A percentile compares a stretch with the other conserved stretches of the same genome.
Evolutionary conservation across 2,888 invertebrate species (phyloP).

Genomic region (Deilephila elpenor): DNA sequence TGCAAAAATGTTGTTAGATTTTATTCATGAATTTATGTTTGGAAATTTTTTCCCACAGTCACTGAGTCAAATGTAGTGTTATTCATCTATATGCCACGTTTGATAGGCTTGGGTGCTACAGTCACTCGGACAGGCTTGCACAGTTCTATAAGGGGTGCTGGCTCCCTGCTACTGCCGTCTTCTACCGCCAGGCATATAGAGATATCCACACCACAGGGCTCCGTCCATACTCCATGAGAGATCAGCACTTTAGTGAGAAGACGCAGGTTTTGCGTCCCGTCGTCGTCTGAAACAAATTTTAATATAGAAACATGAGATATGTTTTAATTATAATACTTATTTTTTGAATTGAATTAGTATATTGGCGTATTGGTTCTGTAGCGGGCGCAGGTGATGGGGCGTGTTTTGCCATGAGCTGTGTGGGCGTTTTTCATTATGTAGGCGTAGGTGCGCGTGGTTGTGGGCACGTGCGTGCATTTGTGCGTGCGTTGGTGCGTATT

Average conservation of each 20-base stretch:
- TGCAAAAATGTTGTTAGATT: not conserved
- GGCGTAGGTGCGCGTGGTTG: no score
- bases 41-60: not conserved
- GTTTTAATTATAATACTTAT: no score
- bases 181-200: slow-evolving; percentile 91
- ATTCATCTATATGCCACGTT: slow-evolving; percentile 86
- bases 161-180: slow-evolving; percentile 74
- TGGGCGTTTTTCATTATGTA: no score
- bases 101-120: slow-evolving; percentile 94
- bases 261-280: slow-evolving; percentile 86
- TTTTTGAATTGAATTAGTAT: no score
- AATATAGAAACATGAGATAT: no score
- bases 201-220: slow-evolving; percentile 94
- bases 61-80: no score
- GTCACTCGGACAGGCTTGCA: slow-evolving; percentile 94
- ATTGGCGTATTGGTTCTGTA: no score
- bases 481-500: no score
- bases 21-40: not conserved
- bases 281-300: slow-evolving; percentile 64
- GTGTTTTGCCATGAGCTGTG: no score
- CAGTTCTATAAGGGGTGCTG: slow-evolving; percentile 87
- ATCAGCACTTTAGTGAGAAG: slow-evolving; percentile 94
- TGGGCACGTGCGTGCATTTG: no score
- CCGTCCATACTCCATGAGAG: slow-evolving; percentile 97
- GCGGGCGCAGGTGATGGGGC: no score